Conservation (phyloP, 2,888 invertebrate genomes). For the Thereva nobilitata region DNA sequence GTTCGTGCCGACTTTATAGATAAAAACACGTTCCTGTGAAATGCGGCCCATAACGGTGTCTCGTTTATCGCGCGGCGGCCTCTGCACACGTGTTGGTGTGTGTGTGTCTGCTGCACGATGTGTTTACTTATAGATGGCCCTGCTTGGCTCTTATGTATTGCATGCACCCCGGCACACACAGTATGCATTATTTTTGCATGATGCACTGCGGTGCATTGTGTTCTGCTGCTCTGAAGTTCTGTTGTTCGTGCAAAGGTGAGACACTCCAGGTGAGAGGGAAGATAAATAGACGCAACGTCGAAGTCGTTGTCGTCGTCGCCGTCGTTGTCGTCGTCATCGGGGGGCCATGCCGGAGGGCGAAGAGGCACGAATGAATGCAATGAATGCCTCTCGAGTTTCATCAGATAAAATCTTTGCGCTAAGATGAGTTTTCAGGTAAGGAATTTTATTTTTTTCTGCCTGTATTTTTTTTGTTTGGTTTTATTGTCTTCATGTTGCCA, state of each 20-base stretch:
- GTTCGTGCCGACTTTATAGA: constrained; percentile 10
- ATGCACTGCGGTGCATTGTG: constrained; percentile 1
- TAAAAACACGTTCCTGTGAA: constrained; percentile 19
- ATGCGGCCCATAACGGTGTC: constrained; percentile 27
- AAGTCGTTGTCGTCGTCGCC: too few species aligned
- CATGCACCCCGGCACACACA: not conserved
- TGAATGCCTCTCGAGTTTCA: constrained; percentile 6
- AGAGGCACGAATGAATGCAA: not conserved
- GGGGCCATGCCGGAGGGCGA: too few species aligned
- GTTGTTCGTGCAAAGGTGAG: constrained; percentile 12
- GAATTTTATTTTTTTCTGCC: constrained; percentile 7
- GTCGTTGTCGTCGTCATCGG: too few species aligned
- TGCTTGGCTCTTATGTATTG: not conserved
- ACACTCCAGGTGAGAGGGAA: constrained; percentile 20
- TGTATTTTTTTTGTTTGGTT: constrained; percentile 7
- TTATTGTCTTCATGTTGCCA: too few species aligned
- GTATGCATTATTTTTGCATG: constrained; percentile 5
- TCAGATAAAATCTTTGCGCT: constrained; percentile 25
- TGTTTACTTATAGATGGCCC: not conserved
- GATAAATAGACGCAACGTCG: constrained; percentile 20
- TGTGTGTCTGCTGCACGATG: constrained; percentile 13
- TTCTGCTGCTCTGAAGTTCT: not conserved
- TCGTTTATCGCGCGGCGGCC: constrained; percentile 1
- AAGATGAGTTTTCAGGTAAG: constrained; percentile 28
- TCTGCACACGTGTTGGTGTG: constrained; percentile 26